phyloP scores from a whole-genome alignment of 1,140 invertebrate species.

The Pseudomyrmex concolor region DNA sequence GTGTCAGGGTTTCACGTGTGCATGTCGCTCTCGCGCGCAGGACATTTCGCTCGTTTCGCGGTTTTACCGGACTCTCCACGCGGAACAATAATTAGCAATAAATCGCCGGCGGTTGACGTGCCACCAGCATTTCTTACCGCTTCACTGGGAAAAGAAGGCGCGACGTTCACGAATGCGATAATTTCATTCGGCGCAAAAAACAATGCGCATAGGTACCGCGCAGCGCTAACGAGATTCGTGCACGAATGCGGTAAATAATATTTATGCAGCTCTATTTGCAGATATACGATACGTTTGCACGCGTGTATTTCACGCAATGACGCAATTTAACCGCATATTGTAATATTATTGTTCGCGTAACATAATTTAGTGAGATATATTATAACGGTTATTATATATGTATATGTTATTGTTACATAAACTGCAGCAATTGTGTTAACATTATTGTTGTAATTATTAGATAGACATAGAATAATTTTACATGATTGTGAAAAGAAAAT shows the following conservation, averaged over 20 bases:
- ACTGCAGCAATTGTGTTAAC: background rate
- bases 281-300: background rate
- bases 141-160: conserved; percentile 47
- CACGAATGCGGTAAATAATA: conserved; percentile 36
- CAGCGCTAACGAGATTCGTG: conserved; percentile 10
- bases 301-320: background rate
- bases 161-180: conserved; percentile 9
- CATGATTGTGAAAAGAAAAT: too few species aligned
- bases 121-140: conserved; percentile 35
- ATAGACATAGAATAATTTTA: background rate
- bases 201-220: background rate
- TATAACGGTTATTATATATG: background rate
- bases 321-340: conserved; percentile 1
- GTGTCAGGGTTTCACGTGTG: conserved; percentile 43
- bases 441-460: conserved; percentile 7
- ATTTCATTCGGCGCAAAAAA: conserved; percentile 37
- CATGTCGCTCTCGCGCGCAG: conserved; percentile 23
- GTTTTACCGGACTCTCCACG: conserved; percentile 45
- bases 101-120: conserved; percentile 54
- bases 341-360: conserved; percentile 31
- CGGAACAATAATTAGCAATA: conserved; percentile 70
- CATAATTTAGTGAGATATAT: conserved; percentile 21
- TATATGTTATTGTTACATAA: conserved; percentile 11
- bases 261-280: conserved; percentile 13
- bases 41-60: conserved; percentile 41